phyloP scores from a whole-genome alignment of 2,797 vertebrate species.

The Scarus forsteni region DNA sequence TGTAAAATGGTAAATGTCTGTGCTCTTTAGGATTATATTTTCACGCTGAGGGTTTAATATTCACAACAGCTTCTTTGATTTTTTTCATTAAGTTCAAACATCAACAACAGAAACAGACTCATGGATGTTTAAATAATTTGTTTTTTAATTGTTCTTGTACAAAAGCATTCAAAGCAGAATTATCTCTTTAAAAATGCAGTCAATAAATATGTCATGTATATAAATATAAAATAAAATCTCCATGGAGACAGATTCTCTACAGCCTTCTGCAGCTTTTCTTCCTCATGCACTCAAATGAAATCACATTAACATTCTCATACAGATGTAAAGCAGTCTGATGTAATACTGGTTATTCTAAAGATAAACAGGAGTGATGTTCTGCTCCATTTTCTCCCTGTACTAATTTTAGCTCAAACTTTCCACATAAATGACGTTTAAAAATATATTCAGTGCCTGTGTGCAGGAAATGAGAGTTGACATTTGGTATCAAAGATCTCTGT shows the following conservation, averaged over 20 bases:
- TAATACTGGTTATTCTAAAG: background rate
- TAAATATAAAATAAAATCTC: constrained; percentile 1
- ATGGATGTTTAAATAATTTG: background rate
- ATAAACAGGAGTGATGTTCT: background rate
- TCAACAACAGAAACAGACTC: background rate
- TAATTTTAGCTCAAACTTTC: constrained; percentile 13
- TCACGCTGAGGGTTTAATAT: background rate
- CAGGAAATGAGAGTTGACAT: background rate
- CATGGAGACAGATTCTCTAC: background rate
- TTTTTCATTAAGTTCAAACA: background rate
- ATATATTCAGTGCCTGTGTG: background rate
- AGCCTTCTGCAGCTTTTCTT: background rate
- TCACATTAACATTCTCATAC: background rate
- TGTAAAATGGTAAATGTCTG: background rate
- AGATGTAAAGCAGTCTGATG: background rate
- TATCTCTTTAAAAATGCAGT: constrained; percentile 13
- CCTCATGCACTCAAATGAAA: background rate
- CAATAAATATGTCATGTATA: constrained; percentile 41
- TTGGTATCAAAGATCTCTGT: constrained; percentile 5
- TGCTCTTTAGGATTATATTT: background rate
- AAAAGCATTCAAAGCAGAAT: background rate
- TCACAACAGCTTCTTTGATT: background rate
- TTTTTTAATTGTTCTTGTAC: constrained; percentile 11
- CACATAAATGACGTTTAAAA: background rate
- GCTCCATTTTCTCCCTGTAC: background rate